Evolutionary conservation across 2,888 invertebrate genomes (phyloP).

Genomic region (Arge pagana): DNA sequence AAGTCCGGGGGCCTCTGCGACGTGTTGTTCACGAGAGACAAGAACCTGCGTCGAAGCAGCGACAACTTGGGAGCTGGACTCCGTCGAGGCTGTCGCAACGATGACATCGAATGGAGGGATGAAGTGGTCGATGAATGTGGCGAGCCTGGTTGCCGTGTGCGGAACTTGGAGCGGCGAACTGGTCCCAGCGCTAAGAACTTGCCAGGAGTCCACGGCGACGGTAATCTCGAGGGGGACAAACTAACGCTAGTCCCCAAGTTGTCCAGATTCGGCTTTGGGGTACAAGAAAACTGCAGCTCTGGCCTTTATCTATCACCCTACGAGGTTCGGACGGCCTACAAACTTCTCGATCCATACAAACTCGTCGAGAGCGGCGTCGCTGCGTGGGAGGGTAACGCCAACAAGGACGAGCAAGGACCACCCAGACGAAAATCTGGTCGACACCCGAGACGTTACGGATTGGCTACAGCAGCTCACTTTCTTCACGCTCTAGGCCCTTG

Average conservation of each 20-base stretch:
- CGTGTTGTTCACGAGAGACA: constrained; percentile 38
- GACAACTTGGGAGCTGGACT: neutral
- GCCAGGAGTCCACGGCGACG: neutral
- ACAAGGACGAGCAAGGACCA: constrained; percentile 6
- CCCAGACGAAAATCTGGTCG: constrained; percentile 10
- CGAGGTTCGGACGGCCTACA: constrained; percentile 11
- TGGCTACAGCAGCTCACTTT: constrained; percentile 59
- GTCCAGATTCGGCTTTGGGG: constrained; percentile 58
- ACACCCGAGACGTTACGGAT: constrained; percentile 58
- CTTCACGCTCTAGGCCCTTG: constrained; percentile 61
- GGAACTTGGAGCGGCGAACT: no score
- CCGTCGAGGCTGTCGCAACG: no score
- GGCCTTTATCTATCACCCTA: constrained; percentile 53
- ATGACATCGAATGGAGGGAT: constrained; percentile 2
- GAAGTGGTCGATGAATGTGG: constrained; percentile 11
- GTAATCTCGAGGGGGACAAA: neutral
- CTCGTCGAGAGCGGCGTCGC: constrained; percentile 42
- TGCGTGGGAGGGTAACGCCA: constrained; percentile 39
- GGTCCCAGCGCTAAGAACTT: no score
- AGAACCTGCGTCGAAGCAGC: neutral
- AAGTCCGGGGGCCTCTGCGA: constrained; percentile 37
- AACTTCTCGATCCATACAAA: constrained; percentile 26
- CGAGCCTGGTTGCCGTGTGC: neutral
- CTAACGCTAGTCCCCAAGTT: constrained; percentile 33
- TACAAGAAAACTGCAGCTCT: constrained; percentile 59